phyloP scores from a whole-genome alignment of 2,888 invertebrate species.

The Lycaena phlaeas region DNA sequence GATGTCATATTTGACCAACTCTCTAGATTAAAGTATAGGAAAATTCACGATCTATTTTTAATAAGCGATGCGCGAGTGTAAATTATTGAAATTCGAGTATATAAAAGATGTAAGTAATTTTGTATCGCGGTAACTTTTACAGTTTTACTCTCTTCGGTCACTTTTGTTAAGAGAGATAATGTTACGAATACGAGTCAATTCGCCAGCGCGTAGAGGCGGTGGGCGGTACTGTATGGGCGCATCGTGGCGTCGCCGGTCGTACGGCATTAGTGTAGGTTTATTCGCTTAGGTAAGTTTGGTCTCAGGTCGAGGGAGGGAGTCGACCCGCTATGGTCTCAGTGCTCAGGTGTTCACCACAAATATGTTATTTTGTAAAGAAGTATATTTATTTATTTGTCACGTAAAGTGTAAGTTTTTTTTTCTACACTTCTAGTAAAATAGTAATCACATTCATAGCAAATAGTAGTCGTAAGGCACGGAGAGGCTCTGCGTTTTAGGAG shows the following conservation, averaged over 20 bases:
- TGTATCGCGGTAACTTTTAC: conserved; percentile 49
- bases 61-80: conserved; percentile 40
- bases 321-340: conserved; percentile 35
- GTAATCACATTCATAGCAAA: conserved; percentile 43
- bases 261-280: conserved; percentile 11
- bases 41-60: conserved; percentile 49
- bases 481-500: conserved; percentile 67
- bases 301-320: conserved; percentile 15
- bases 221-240: conserved; percentile 22
- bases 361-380: conserved; percentile 68
- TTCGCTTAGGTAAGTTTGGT: conserved; percentile 21
- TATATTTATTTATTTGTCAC: conserved; percentile 68
- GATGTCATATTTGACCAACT: conserved; percentile 33
- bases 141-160: conserved; percentile 58
- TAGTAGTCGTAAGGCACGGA: conserved; percentile 58
- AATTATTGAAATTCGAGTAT: conserved; percentile 43
- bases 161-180: conserved; percentile 63
- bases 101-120: conserved; percentile 62
- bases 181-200: conserved; percentile 48
- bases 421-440: conserved; percentile 37
- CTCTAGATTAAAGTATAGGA: conserved; percentile 21
- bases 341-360: conserved; percentile 66
- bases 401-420: conserved; percentile 51
- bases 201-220: conserved; percentile 32
- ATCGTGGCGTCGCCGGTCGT: conserved; percentile 22